Conservation (phyloP, 2,888 invertebrate genomes). For the Saturnia pavonia region DNA sequence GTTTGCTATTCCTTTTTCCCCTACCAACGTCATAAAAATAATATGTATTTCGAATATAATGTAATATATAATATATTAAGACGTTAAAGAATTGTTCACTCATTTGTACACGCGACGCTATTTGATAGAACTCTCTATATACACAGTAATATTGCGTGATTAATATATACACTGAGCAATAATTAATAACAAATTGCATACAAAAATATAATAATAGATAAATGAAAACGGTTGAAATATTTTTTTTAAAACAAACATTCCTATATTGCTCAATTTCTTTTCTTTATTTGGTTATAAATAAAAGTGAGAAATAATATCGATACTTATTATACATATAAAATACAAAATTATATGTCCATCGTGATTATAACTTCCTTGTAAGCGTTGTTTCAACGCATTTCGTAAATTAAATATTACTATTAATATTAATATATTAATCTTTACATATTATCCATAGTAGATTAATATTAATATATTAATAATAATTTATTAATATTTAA, state of each 20-base stretch:
- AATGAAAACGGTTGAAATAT: not conserved
- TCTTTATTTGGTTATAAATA: constrained; percentile 16
- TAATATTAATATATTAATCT: no score
- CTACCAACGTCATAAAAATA: no score
- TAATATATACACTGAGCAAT: not conserved
- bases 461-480: no score
- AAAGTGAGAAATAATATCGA: not conserved
- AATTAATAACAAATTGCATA: not conserved
- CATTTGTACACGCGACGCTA: not conserved
- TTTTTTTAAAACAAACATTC: constrained; percentile 35
- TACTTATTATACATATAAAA: constrained; percentile 36
- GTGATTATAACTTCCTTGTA: no score
- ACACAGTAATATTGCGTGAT: not conserved
- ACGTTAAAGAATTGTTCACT: not conserved
- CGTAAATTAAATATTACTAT: no score
- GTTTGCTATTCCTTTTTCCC: not conserved
- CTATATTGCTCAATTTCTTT: constrained; percentile 50
- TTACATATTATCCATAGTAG: no score
- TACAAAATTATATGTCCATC: not conserved
- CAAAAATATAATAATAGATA: not conserved
- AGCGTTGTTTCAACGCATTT: constrained; percentile 1
- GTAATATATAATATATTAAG: not conserved
- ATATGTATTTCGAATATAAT: no score
- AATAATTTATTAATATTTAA: no score
- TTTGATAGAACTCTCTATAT: not conserved